Evolutionary conservation across 64 coral and sea anemone genomes (phyloP), one percentile per base, ranked within the genome.

Genomic region (Stichodactyla mertensii): DNA sequence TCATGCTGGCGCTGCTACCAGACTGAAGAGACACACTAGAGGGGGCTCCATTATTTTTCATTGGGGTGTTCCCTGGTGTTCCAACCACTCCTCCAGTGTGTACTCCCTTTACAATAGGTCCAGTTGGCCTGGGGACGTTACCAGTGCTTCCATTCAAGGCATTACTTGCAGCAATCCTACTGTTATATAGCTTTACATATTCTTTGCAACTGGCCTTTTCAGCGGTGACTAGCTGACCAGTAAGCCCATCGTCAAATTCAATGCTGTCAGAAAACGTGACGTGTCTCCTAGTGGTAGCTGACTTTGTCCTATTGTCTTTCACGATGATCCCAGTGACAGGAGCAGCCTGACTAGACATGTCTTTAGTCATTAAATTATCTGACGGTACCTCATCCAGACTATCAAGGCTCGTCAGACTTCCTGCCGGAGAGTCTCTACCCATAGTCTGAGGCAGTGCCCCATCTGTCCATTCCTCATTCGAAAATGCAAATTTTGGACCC

Each of bases 261-360:
- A 99, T 94, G 79, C 93, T 99, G 86, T 99, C 97, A 86, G 82
- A 92, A 91, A 99, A 99, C 6, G 93, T 99, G 4, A 99, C 97
- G 12, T 84, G 84, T 87, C 94, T 87, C 52, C 92, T 89, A 10
- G 84, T 52, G 36, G 36, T 45, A 54, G 88, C 86, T 58, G 91
- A 94, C 59, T 87, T 92, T 22, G 53, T 55, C 61, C 83, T 87
- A 54, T 69, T 82, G 9, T 26, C 89, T 77, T 92, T 94, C 19
- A 60, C 28, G 12, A 99, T 95, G 26, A 99, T 99, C 52, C 97
- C 88, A n/a, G 89, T 9, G 36, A 89, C 77, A 52, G 54, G 4
- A 60, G 27, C 20, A 24, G 79, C 28, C 52, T 55, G 71, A 7
- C 45, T 71, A 2, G 71, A 83, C 16, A 36, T 55, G 16, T 22